Evolutionary conservation across 1,140 invertebrate species (phyloP), one percentile per base, ranked within the genome.

Genomic region (Macrotrachela quadricornifera): DNA sequence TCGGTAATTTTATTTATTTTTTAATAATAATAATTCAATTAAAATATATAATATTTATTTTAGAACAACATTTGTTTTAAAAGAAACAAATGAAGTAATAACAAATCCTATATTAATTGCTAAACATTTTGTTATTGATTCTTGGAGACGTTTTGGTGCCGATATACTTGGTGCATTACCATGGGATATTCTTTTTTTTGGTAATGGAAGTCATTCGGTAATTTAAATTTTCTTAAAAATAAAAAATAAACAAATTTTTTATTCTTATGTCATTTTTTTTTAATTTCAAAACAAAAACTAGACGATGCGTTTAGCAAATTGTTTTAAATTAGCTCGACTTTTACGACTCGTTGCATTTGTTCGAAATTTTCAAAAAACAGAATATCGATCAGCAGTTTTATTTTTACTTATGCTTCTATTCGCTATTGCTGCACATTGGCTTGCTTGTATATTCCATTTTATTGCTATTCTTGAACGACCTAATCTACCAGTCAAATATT

Each of bases 351-450:
- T 96, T 56, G 77, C 91, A 59, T 91, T 97, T 18, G 87, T 90
- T 18, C 76, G 90, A 56, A 91, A 95, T 74, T 88, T 96, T 61
- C 90, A 96, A 74, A 77, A 88, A 63, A 92, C 88, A 15, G 90
- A 96, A 72, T 96, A 97, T 74, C 91, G 91, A 55, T 88, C 90
- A 41, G 91, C 91, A 46, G 88, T 96, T 47, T 76, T 96, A 48
- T 76, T 96, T 48, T 76, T 96, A 36, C 76, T 96, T 42, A 92
- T 97, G 86, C 87, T 88, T 48, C 85, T 86, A 45, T 97, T 96
- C 73, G 86, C 87, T 21, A 78, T 97, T 57, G 91, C 95, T 63
- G 91, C 87, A 57, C 91, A 97, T 73, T 97, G 92, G 92, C 75
- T 97, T 62, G 90, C 91, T 39, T 96, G 91, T 68, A 84, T 95